A percentile compares a stretch with the other conserved stretches of the same genome.
Conservation (phyloP, 30 jellyfish, hydroid and myxozoan species). For the Sanderia malayensis region DNA sequence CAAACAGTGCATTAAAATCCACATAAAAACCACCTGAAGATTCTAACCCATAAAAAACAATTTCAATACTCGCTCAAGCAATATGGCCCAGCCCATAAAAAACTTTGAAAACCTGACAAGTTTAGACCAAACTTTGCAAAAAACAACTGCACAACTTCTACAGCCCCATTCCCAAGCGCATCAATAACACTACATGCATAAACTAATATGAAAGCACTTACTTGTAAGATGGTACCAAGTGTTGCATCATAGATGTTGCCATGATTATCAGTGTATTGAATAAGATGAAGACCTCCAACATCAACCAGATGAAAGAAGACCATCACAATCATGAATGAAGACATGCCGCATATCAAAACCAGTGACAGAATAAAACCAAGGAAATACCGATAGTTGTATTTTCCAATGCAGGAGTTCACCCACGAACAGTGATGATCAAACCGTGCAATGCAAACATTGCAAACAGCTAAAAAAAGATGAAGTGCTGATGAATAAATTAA, state of each 20-base stretch:
- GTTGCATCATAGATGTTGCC: conserved; percentile 68
- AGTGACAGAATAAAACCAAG: conserved; percentile 61
- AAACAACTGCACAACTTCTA: no score
- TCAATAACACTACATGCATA: no score
- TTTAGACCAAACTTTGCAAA: no score
- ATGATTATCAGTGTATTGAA: conserved; percentile 51
- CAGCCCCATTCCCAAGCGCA: no score
- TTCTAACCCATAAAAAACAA: no score
- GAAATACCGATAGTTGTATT: conserved; percentile 61
- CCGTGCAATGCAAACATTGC: conserved; percentile 81
- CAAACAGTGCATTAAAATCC: no score
- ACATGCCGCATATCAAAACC: conserved; percentile 61
- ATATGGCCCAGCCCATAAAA: no score
- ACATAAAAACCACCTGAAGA: no score
- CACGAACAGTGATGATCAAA: conserved; percentile 96
- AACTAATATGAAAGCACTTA: no score
- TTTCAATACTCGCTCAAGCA: no score
- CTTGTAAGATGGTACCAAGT: conserved; percentile 57
- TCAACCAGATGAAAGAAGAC: conserved; percentile 71
- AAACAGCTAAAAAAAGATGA: conserved; percentile 76
- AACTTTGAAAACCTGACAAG: no score
- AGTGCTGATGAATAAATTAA: no score
- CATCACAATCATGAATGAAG: conserved; percentile 71
- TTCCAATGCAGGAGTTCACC: conserved; percentile 87
- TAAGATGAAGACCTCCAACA: conserved; percentile 42